Conservation (phyloP, 1,140 invertebrate species). For the Arctopsyche grandis region DNA sequence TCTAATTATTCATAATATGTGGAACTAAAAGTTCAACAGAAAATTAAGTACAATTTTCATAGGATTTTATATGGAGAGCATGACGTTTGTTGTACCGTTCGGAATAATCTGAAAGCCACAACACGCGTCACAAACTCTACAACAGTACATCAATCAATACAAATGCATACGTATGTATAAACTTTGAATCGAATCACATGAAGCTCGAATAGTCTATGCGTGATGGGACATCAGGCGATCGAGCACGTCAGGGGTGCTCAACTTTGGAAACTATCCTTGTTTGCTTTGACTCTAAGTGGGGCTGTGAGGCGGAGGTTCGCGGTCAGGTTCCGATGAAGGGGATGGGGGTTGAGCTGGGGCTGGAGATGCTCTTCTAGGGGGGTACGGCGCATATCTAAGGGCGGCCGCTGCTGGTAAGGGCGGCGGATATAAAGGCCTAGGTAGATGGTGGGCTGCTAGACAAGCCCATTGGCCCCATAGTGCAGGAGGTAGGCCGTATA, state of each 20-base stretch:
- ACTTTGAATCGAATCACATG: not conserved
- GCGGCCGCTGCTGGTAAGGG: slow-evolving; percentile 60
- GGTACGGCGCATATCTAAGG: slow-evolving; percentile 68
- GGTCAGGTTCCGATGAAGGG: slow-evolving; percentile 66
- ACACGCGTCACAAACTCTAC: too few species aligned
- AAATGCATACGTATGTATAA: slow-evolving; percentile 1
- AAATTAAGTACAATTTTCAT: too few species aligned
- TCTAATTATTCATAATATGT: too few species aligned
- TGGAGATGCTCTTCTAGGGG: slow-evolving; percentile 49
- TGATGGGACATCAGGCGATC: too few species aligned
- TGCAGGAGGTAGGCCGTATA: slow-evolving; percentile 57
- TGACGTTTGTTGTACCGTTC: too few species aligned
- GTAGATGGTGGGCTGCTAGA: slow-evolving; percentile 68
- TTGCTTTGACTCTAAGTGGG: slow-evolving; percentile 62
- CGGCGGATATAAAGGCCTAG: slow-evolving; percentile 66
- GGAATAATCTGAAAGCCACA: too few species aligned
- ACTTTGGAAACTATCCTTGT: not conserved
- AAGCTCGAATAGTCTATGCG: not conserved
- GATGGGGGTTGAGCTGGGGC: slow-evolving; percentile 33
- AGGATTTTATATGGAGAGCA: too few species aligned
- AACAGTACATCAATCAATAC: not conserved
- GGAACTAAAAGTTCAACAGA: too few species aligned
- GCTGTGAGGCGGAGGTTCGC: slow-evolving; percentile 67
- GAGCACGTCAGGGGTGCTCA: not conserved
- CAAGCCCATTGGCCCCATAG: slow-evolving; percentile 73